Conservation (phyloP, 2,113 vertebrate species). For the Antechinus stuartii region DNA sequence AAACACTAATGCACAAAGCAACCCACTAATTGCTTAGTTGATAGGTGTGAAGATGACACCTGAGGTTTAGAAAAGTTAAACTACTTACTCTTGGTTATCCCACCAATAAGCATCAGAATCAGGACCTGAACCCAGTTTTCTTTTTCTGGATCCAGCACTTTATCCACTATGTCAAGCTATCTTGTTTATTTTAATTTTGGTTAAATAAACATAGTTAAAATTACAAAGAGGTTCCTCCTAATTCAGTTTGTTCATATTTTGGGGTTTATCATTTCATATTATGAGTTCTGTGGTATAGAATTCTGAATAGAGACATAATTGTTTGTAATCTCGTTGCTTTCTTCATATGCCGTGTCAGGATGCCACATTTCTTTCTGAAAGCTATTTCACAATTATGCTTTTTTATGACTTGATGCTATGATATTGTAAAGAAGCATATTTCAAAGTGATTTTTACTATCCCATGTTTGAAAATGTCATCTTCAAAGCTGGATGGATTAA, state of each 20-base stretch:
- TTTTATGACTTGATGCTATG: not conserved
- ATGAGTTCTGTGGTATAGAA: not conserved
- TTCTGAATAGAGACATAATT: not conserved
- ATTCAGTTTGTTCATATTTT: not conserved
- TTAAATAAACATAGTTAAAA: conserved; percentile 30
- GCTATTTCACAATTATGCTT: not conserved
- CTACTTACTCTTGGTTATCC: not conserved
- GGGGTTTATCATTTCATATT: not conserved
- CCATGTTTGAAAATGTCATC: conserved; percentile 45
- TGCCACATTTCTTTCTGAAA: not conserved
- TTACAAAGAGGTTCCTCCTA: not conserved
- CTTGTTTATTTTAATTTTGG: not conserved
- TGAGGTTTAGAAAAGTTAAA: not conserved
- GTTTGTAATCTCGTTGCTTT: not conserved
- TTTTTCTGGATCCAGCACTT: not conserved
- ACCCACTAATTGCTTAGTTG: not conserved
- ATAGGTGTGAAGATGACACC: not conserved
- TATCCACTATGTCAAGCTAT: not conserved
- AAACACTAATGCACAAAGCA: not conserved
- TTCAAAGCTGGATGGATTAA: conserved; percentile 37
- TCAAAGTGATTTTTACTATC: conserved; percentile 11
- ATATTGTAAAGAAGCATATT: conserved; percentile 20
- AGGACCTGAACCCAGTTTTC: not conserved
- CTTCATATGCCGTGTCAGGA: not conserved
- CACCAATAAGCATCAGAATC: not conserved